Base-by-base conservation (phyloP, 2,113 vertebrate species). In the Carollia perspicillata region DNA sequence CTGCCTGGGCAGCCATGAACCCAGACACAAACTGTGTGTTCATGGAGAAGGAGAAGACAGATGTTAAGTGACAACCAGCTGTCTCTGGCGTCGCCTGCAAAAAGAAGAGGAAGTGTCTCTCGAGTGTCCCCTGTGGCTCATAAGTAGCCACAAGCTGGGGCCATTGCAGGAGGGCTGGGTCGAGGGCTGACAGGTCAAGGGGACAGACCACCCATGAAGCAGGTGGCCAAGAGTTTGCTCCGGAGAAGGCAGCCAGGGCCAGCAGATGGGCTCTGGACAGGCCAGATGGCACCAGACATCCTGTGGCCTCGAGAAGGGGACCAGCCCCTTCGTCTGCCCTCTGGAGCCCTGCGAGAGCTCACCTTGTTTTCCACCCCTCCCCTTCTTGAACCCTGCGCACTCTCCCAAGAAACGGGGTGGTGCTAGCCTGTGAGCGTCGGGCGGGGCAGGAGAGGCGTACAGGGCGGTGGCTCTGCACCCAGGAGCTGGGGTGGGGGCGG, bases 371-470 rank as follows among this genome's bases (percentile, higher is more conserved):
- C 1, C 0, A 16, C 51, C 33, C 40, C 14, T 2, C 3, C 42
- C 40, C 11, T 1, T 42, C 6, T 16, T 1, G 3, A 3, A 58
- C 8, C 1, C 2, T 26, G 3, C 9, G 35, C 35, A 49, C 8
- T 74, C 58, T 30, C 89, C 23, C 23, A 53, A 8, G 20, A 28
- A 40, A 49, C 11, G 14, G 11, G 30, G 8, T 3, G 26, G 42
- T 4, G 47, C 35, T 8, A 6, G 37, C 40, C 6, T 0, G 8
- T 18, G 37, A 6, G 18, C 12, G 55, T 53, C 9, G 13, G 55
- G 66, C 0, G 26, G 0, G 23, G 18, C 33, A 1, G 10, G 14
- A 72, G 86, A 55, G 87, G 28, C 0, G 0, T 4, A 26, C 8
- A 26, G 55, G 37, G 37, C 2, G 0, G 0, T 1, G 42, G 1